A percentile compares a stretch with the other conserved stretches of the same genome.
phyloP scores from a whole-genome alignment of 2,797 vertebrate genomes.

The Muscicapa striata region DNA sequence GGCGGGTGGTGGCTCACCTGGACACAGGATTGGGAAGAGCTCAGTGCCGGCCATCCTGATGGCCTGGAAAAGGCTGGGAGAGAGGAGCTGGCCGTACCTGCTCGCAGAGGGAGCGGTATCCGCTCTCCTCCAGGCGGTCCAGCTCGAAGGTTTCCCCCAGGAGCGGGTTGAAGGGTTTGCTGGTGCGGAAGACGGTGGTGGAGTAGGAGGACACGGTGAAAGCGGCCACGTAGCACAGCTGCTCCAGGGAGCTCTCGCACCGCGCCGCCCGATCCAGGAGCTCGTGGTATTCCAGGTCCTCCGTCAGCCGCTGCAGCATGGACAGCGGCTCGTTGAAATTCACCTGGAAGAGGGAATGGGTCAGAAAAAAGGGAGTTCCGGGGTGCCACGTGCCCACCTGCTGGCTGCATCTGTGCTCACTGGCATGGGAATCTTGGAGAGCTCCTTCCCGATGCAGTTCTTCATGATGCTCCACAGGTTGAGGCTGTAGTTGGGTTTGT shows the following conservation, averaged over 20 bases:
- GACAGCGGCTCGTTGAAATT: slow-evolving; percentile 97
- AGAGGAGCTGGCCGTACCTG: slow-evolving; percentile 75
- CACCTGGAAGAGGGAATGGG: slow-evolving; percentile 75
- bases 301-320: slow-evolving; percentile 94
- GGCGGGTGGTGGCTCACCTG: slow-evolving; percentile 97
- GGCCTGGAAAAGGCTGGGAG: rapidly evolving
- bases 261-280: slow-evolving; percentile 89
- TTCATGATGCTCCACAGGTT: slow-evolving; percentile 98
- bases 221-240: slow-evolving; percentile 93
- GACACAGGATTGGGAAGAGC: neutral
- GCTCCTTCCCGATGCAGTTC: slow-evolving; percentile 95
- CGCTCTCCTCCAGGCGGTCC: slow-evolving; percentile 87
- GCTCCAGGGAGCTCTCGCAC: slow-evolving; percentile 90
- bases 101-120: slow-evolving; percentile 94
- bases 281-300: slow-evolving; percentile 94
- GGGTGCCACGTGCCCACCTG: rapidly evolving
- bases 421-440: slow-evolving; percentile 97
- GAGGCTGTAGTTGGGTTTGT: slow-evolving; percentile 96
- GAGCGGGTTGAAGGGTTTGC: slow-evolving; percentile 96
- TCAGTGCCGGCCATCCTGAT: rapidly evolving
- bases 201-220: slow-evolving; percentile 97
- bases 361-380: rapidly evolving
- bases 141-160: slow-evolving; percentile 95
- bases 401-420: slow-evolving; percentile 60
- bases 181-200: slow-evolving; percentile 93